Evolutionary conservation across 2,113 vertebrate species (phyloP), one percentile per base, ranked within the genome.

Genomic region (Stigmatopora nigra): DNA sequence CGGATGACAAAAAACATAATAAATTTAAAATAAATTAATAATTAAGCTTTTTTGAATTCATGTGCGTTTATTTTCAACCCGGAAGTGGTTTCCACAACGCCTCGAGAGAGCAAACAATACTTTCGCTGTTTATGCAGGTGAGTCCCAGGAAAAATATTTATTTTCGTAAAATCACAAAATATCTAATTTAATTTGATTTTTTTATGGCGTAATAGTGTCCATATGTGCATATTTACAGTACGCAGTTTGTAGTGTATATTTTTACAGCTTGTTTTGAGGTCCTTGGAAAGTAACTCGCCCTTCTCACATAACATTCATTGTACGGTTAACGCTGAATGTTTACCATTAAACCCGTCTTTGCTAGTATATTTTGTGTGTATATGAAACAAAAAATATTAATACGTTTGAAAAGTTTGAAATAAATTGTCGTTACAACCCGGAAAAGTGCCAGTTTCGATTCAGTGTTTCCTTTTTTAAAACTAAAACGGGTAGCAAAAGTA

Each of bases 1-100:
- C 9, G 9, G 38, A 41, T 10, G 38, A 31, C 25, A 31, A 31
- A 41, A 41, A 41, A 41, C n/a, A n/a, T n/a, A n/a, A n/a, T n/a
- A n/a, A 22, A 53, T 53, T 53, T 14, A 53, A 12, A 11, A 53
- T 11, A 22, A 20, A 11, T n/a, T 0, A 9, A 6, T 19, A 41
- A 6, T n/a, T 17, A 41, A 2, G 9, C n/a, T 6, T 60, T 60
- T 60, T 20, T 16, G 4, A 1, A 10, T 11, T 4, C 3, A 19
- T 3, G 9, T n/a, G 51, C 19, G 10, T 20, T 17, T 9, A 44
- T 22, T 69, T 72, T 15, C 41, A 8, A 80, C 80, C 86, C 86
- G 87, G 87, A 88, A 87, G 83, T 71, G 56, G 63, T 47, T 61
- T 59, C 20, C 70, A 68, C 62, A 63, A 48, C 59, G 70, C 58